A percentile compares a stretch with the other conserved stretches of the same genome.
Conservation (phyloP, 2,888 invertebrate genomes). For the Athalia cordata region DNA sequence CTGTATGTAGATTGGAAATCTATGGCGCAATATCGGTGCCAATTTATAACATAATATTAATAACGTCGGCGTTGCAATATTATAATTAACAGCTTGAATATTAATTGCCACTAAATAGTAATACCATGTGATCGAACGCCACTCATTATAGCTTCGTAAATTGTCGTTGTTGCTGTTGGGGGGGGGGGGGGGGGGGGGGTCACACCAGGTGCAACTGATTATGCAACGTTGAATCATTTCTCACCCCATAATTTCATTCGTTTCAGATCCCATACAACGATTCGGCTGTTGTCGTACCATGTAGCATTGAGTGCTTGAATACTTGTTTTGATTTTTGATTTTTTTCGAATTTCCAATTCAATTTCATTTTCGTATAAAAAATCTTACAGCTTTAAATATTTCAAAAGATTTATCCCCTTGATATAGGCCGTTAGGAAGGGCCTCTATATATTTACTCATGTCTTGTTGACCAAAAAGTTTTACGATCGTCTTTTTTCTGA, state of each 20-base stretch:
- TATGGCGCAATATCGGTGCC: not conserved
- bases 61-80: conserved; percentile 13
- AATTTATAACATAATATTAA: conserved; percentile 33
- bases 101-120: conserved; percentile 19
- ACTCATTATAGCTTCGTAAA: conserved; percentile 34
- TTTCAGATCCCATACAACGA: not conserved
- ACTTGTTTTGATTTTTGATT: no score
- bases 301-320: not conserved
- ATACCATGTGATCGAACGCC: conserved; percentile 32
- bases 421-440: no score
- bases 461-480: no score
- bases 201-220: not conserved
- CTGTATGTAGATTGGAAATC: conserved; percentile 2
- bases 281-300: not conserved
- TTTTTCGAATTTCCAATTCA: no score
- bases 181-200: no score
- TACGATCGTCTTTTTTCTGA: no score
- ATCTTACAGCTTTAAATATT: no score
- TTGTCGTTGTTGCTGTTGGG: conserved; percentile 23
- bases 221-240: conserved; percentile 15
- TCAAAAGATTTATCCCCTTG: no score
- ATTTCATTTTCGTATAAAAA: no score
- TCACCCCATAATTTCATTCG: not conserved
- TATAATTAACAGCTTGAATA: conserved; percentile 33
- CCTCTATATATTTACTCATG: no score